Percentiles rank a stretch among this genome's conserved stretches.
These are phyloP conservation scores for Sitta carolinensis DNA, from an alignment of 2,797 vertebrate species.

Conservation along the genomic window DNA sequence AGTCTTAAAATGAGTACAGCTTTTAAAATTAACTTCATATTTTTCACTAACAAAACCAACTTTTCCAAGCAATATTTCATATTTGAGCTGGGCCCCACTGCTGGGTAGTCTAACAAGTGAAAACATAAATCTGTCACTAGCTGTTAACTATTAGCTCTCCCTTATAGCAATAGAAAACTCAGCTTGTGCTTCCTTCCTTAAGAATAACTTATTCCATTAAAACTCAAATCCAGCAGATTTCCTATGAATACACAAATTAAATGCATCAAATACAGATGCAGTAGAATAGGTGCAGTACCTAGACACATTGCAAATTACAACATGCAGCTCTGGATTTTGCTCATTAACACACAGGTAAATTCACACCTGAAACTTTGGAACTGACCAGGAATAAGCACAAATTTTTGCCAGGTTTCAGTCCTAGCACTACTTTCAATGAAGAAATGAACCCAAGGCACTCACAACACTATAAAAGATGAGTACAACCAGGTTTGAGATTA, in stretches of 20 bases:
- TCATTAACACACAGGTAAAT: not conserved
- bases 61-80: not conserved
- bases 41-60: not conserved
- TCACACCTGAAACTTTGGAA: not conserved
- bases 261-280: not conserved
- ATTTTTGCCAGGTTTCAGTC: not conserved
- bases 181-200: not conserved
- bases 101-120: not conserved
- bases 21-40: not conserved
- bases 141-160: constrained; percentile 9
- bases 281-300: not conserved
- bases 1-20: not conserved
- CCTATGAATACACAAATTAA: not conserved
- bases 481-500: not conserved
- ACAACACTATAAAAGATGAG: not conserved
- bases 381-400: not conserved
- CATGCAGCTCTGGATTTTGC: not conserved
- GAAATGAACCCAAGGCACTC: not conserved
- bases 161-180: not conserved
- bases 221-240: not conserved
- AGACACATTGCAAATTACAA: not conserved
- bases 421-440: not conserved
- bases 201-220: not conserved
- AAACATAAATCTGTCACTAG: not conserved
- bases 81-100: not conserved